A percentile compares a stretch with the other conserved stretches of the same genome.
These are phyloP conservation scores for Nesospiza acunhae DNA, from an alignment of 2,113 vertebrate species.

Conservation along the genomic window DNA sequence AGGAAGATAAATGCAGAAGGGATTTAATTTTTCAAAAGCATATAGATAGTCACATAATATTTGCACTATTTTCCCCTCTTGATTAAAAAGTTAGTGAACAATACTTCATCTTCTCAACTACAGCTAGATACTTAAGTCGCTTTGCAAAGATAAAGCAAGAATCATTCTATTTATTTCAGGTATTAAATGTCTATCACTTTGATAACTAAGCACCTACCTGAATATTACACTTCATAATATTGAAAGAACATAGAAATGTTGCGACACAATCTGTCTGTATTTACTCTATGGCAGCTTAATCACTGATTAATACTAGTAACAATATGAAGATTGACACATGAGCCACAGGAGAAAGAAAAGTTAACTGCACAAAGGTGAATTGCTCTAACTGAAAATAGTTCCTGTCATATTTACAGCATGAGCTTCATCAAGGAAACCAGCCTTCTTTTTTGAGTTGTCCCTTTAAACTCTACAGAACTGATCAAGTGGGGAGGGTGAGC, in stretches of 20 bases:
- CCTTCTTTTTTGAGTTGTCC: not conserved
- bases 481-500: not conserved
- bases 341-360: not conserved
- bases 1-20: not conserved
- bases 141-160: conserved; percentile 1
- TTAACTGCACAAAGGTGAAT: conserved; percentile 10
- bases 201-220: conserved; percentile 54
- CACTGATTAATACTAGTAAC: conserved; percentile 31
- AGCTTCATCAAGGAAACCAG: not conserved
- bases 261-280: conserved; percentile 35
- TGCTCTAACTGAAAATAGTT: not conserved
- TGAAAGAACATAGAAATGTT: conserved; percentile 42
- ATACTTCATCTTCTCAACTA: not conserved
- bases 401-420: not conserved
- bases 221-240: conserved; percentile 46
- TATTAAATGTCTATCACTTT: conserved; percentile 65
- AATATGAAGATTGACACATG: conserved; percentile 2
- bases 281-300: conserved; percentile 44
- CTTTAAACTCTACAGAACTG: not conserved
- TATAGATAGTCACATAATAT: not conserved
- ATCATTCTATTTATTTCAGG: conserved; percentile 51
- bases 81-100: not conserved
- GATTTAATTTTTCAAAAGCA: not conserved
- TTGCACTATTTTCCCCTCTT: not conserved
- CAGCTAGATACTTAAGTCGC: not conserved